Base-by-base conservation (phyloP, 1,140 invertebrate species). In the Pseudachorutes palmiensis region DNA sequence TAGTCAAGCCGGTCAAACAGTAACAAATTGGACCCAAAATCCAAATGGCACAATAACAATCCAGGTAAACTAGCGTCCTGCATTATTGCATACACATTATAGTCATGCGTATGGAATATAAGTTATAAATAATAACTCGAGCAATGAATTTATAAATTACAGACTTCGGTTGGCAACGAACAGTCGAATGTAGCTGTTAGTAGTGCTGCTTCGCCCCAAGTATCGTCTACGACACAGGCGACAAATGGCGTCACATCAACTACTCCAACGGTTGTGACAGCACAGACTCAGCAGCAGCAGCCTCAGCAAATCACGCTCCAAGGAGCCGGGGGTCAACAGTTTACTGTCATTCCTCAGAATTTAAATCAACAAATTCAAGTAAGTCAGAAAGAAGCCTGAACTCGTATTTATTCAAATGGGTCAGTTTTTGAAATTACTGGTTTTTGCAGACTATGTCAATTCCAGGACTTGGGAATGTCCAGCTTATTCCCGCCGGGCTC, bases 401-500 rank as follows among this genome's bases (percentile, higher is more conserved):
- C 31, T 1, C 12, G 1, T 33, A 58, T 1, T 60, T 59, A 31
- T 59, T 14, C 22, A 2, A 9, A 1, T 33, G 32, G 0, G 30
- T 65, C 41, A 36, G 48, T 22, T 70, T 30, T 24, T 60, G 0
- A 29, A 33, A 57, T 57, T 33, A 65, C 1, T 28, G 28, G 2
- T 36, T 62, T 36, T 66, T 63, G 14, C 84, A 86, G 71, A 82
- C 84, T 1, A 79, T 86, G 68, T 83, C 84, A 0, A 86, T 88
- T 51, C 85, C 85, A 60, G 88, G 88, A 3, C 74, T 91, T 19
- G 88, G 88, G 29, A 88, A 88, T 73, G 86, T 89, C 1, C 87
- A 89, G 79, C 84, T 89, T 0, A 87, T 87, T 58, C 84, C 85
- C 1, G 83, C 83, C 0, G 81, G 79, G 48, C 65, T 67, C 0